phyloP scores from a whole-genome alignment of 2,888 invertebrate genomes.

The Dilophus febrilis region DNA sequence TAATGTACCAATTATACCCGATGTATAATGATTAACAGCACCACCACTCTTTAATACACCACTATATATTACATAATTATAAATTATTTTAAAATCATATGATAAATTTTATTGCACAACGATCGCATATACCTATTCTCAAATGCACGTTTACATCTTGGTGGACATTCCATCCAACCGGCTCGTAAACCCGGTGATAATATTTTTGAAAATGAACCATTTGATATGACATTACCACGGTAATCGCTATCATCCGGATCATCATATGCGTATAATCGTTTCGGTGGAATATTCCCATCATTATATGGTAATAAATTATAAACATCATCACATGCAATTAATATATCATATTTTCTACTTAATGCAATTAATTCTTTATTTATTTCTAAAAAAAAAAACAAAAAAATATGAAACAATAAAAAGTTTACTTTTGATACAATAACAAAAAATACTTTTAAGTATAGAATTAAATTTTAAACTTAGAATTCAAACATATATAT shows the following conservation, averaged over 20 bases:
- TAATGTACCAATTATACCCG: conserved; percentile 35
- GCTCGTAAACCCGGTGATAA: conserved; percentile 43
- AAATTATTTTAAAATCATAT: conserved; percentile 1
- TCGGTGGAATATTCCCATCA: conserved; percentile 27
- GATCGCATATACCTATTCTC: conserved; percentile 23
- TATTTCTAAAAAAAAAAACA: conserved; percentile 24
- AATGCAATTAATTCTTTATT: conserved; percentile 29
- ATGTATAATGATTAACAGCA: conserved; percentile 39
- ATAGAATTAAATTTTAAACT: not conserved
- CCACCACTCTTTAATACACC: conserved; percentile 39
- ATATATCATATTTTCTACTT: conserved; percentile 29
- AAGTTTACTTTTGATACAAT: no score
- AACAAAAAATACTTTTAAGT: no score
- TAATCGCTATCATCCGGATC: conserved; percentile 23
- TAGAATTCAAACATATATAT: no score
- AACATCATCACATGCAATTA: conserved; percentile 42
- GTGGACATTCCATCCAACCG: conserved; percentile 44
- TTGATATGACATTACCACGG: conserved; percentile 40
- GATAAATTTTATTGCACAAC: not conserved
- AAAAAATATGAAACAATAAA: no score
- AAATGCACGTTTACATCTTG: conserved; percentile 26
- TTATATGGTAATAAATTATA: conserved; percentile 42
- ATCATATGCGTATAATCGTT: conserved; percentile 37
- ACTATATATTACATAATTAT: conserved; percentile 19
- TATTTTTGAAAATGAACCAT: conserved; percentile 46